phyloP scores from a whole-genome alignment of 2,113 vertebrate genomes.

The Diadophis punctatus region DNA sequence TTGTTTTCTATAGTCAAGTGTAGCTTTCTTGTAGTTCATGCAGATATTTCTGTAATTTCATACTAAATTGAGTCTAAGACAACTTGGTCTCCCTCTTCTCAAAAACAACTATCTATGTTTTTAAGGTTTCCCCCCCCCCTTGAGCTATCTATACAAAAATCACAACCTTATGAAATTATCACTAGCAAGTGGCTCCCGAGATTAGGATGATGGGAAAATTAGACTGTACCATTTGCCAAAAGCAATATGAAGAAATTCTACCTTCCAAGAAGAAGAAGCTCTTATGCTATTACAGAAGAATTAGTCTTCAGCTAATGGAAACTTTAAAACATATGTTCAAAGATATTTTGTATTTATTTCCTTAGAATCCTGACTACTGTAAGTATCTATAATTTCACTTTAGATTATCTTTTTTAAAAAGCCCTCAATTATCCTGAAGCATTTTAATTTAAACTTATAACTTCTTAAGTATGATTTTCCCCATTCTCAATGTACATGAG shows the following conservation, averaged over 20 bases:
- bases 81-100: neutral
- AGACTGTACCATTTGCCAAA: slow-evolving; percentile 11
- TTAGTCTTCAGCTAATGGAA: slow-evolving; percentile 1
- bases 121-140: neutral
- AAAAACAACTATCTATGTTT: neutral
- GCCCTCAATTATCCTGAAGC: neutral
- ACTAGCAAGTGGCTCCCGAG: neutral
- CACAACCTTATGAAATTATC: neutral
- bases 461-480: neutral
- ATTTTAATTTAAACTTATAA: neutral
- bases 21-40: neutral
- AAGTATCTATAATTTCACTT: neutral
- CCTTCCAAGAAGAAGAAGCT: neutral
- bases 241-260: neutral
- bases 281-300: slow-evolving; percentile 2
- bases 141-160: neutral
- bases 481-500: neutral
- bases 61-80: neutral
- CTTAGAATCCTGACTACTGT: neutral
- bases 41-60: neutral
- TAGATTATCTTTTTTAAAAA: neutral
- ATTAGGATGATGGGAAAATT: neutral
- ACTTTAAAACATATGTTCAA: neutral
- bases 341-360: neutral
- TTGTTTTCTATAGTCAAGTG: neutral